These are phyloP conservation scores for Manis javanica DNA, from an alignment of 2,797 vertebrate genomes.

Conservation along the genomic window DNA sequence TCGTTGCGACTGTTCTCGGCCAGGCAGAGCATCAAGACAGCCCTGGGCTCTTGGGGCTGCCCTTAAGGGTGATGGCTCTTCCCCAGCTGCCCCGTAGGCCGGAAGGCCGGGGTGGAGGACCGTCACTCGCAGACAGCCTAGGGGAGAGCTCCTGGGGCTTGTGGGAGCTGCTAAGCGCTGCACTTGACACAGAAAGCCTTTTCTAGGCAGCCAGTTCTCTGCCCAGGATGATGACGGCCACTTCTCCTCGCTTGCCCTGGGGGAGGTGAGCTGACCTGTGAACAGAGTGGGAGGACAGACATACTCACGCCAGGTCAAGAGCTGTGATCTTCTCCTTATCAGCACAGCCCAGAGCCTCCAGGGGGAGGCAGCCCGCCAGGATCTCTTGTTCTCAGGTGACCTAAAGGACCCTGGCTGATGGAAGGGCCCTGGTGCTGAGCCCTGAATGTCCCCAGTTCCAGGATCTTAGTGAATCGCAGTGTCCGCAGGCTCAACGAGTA, in stretches of 20 bases:
- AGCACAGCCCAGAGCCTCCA: constrained; percentile 44
- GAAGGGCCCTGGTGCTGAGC: not conserved
- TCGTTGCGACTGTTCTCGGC: not conserved
- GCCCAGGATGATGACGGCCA: not conserved
- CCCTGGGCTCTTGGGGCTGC: not conserved
- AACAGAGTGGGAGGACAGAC: not conserved
- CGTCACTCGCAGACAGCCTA: not conserved
- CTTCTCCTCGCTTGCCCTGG: not conserved
- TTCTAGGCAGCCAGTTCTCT: not conserved
- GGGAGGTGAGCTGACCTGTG: not conserved
- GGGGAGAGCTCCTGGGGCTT: not conserved
- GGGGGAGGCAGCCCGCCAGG: not conserved
- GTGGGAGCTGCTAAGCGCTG: not conserved
- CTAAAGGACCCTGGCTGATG: not conserved
- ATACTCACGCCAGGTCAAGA: constrained; percentile 20
- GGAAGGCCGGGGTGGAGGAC: not conserved
- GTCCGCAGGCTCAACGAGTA: not conserved
- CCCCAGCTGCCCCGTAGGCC: not conserved
- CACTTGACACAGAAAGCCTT: not conserved
- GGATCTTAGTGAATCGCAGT: not conserved
- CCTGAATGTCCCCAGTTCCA: not conserved
- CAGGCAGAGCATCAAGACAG: not conserved
- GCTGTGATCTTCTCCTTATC: constrained; percentile 57
- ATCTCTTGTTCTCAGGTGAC: constrained; percentile 5
- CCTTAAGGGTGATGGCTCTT: not conserved